These are phyloP conservation scores for Cryptomyrus ogoouensis DNA, from an alignment of 2,113 vertebrate species.

Conservation along the genomic window DNA sequence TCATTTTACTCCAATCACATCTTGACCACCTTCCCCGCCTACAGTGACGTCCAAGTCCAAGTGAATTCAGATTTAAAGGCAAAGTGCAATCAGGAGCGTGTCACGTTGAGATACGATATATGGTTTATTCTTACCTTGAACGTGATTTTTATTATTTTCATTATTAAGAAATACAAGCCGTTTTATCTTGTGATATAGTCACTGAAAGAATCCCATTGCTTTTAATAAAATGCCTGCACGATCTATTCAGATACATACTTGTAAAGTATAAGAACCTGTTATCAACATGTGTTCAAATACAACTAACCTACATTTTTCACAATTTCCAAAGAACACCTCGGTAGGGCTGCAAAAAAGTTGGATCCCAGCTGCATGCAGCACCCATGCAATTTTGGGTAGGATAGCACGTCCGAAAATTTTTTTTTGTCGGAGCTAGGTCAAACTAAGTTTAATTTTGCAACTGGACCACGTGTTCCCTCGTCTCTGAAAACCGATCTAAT, in stretches of 20 bases:
- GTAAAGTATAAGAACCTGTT: background rate
- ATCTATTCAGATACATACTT: background rate
- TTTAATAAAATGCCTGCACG: background rate
- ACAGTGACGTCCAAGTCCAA: slow-evolving; percentile 6
- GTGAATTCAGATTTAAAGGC: slow-evolving; percentile 9
- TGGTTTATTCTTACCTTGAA: background rate
- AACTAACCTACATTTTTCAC: background rate
- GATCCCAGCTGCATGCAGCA: background rate
- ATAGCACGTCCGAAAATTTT: background rate
- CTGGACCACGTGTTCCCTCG: background rate
- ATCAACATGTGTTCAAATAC: background rate
- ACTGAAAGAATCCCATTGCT: background rate
- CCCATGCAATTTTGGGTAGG: background rate
- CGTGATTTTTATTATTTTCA: background rate
- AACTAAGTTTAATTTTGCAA: background rate
- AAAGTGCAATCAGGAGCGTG: background rate
- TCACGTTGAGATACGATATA: background rate
- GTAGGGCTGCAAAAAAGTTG: background rate
- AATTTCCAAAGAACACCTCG: background rate
- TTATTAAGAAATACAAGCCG: background rate
- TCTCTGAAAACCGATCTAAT: background rate
- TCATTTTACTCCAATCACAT: slow-evolving; percentile 19
- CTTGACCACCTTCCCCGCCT: background rate
- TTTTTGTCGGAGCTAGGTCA: background rate
- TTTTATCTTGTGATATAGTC: background rate